Evolutionary conservation across 2,888 invertebrate species (phyloP), one percentile per base, ranked within the genome.

Genomic region (Myopa tessellatipennis): DNA sequence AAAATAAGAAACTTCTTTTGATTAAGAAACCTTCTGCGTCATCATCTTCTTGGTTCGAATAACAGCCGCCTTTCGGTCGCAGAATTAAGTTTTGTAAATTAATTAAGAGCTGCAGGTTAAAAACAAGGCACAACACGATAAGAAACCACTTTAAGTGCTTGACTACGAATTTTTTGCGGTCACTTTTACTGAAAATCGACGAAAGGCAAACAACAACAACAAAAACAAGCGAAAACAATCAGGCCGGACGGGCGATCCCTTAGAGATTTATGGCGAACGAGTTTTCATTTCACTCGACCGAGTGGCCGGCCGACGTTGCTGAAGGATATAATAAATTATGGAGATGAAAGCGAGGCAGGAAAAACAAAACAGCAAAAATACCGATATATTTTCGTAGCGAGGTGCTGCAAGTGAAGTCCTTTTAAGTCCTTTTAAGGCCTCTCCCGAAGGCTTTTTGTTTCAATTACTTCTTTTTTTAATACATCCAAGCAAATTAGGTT

Each of bases 251-350:
- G 55, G 38, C 67, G 40, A 58, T 34, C 18, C 67, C 16, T 40
- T 52, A 14, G 50, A 40, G 61, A 73, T 61, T 61, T 73, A 73
- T 73, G 61, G 40, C 61, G 7, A 34, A 45, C 45, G 18, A 61
- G 60, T 73, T 73, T 73, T 61, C 61, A 63, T 61, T 73, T 73
- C 55, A 73, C 36, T 74, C 26, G 65, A 52, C 14, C 52, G 61
- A n/a, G 34, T 34, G 65, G 38, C 36, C 36, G 38, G 12, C 14
- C 63, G 69, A 18, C 36, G 69, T 52, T 69, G 69, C 36, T 69
- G 55, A 52, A 50, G 70, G 55, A 52, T 45, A 45, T 45, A 61
- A 73, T 63, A 50, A 73, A 61, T 73, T 63, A 26, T 45, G 50
- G 34, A 45, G 50, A 61, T 73, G 63, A 61, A 50, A 61, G 45